Evolutionary conservation across 2,113 vertebrate species (phyloP), one percentile per base, ranked within the genome.

Genomic region (Sciurus niger): DNA sequence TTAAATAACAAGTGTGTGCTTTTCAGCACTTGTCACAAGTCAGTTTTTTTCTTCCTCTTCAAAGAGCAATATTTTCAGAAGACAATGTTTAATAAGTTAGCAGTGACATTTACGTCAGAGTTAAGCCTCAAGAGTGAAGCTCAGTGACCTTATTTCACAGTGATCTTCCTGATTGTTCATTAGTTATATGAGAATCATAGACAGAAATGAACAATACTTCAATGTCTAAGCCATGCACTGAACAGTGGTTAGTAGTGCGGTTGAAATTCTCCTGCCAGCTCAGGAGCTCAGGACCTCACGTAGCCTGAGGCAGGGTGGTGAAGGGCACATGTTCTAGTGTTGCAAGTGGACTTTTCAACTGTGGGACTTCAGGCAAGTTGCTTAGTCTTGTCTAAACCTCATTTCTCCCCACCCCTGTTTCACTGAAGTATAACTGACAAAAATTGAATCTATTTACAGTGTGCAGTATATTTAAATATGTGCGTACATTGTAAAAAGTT

Each of bases 21-120:
- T 90, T 63, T 20, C 13, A 95, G 48, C 5, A 77, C 30, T 84
- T 48, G 32, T 34, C 24, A 5, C 16, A 40, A 78, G 48, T 78
- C 14, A 37, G 12, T 63, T 84, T 90, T 72, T 65, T 34, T 72
- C 40, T 48, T 73, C 46, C 28, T 2, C 68, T 85, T 88, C 58
- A 80, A 53, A 85, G 73, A 78, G n/a, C 12, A 48, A 0, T 25
- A 48, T 88, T 90, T 95, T 88, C 60, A 82, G 67, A 95, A 53
- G 53, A 89, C 51, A 53, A 4, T 51, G 25, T 74, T 73, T 90
- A 48, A 43, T 65, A 24, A 58, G n/a, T 58, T 51, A 84, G 53
- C 6, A 20, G 55, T 34, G 74, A 73, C 8, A 74, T 58, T 80
- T 70, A 43, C 11, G 37, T 40, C 51, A 40, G 20, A 82, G 40